phyloP scores from a whole-genome alignment of 92 coral and sea anemone genomes.

The Chrysogorgia sp. region DNA sequence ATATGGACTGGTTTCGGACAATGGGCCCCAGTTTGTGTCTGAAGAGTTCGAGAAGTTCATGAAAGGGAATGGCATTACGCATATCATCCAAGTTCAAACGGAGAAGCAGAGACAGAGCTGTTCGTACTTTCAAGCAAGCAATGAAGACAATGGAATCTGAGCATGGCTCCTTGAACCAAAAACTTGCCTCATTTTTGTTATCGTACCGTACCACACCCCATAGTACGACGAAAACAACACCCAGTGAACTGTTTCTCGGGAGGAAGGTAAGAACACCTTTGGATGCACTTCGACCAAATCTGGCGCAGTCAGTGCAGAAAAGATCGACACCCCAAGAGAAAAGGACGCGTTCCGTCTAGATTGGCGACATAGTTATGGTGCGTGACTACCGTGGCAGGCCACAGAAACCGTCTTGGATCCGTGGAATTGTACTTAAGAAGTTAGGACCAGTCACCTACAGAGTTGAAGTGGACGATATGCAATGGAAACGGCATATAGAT shows the following conservation, averaged over 20 bases:
- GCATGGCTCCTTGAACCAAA: constrained; percentile 26
- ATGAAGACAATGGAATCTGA: constrained; percentile 52
- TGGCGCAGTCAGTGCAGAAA: no score
- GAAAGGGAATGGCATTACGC: constrained; percentile 50
- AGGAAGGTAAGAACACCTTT: constrained; percentile 42
- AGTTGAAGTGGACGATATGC: no score
- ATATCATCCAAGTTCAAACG: constrained; percentile 58
- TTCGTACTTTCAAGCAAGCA: constrained; percentile 50
- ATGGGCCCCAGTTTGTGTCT: constrained; percentile 38
- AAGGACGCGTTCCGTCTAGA: no score
- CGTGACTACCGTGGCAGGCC: no score
- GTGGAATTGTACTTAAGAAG: no score
- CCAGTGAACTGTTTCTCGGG: constrained; percentile 40
- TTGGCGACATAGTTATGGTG: no score
- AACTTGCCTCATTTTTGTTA: constrained; percentile 38
- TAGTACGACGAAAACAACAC: constrained; percentile 46
- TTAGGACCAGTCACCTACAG: no score
- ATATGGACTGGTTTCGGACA: constrained; percentile 25
- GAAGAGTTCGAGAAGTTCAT: constrained; percentile 51
- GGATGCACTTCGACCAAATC: constrained; percentile 36
- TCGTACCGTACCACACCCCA: constrained; percentile 49
- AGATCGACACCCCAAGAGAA: no score
- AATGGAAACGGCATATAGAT: no score
- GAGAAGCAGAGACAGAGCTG: constrained; percentile 46
- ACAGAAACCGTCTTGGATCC: no score